A percentile compares a stretch with the other conserved stretches of the same genome.
Evolutionary conservation across 2,797 vertebrate species (phyloP).

Genomic region (Syncerus caffer): DNA sequence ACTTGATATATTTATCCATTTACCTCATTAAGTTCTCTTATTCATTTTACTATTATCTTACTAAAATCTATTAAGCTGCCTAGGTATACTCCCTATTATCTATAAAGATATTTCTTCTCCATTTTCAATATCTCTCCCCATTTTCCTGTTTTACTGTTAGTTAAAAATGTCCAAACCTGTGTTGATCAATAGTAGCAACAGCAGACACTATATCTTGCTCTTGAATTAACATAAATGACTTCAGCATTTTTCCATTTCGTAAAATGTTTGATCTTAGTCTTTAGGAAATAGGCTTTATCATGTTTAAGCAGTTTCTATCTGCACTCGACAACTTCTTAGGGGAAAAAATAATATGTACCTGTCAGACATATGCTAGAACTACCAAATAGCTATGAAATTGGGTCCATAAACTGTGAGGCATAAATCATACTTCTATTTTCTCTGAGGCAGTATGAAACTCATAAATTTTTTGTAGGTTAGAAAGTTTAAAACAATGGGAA

Average conservation of each 20-base stretch:
- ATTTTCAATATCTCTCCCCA: background rate
- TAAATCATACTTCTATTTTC: background rate
- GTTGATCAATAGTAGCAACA: background rate
- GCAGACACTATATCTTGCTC: background rate
- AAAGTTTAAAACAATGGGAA: background rate
- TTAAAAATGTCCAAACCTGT: background rate
- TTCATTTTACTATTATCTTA: conserved; percentile 27
- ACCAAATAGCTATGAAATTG: background rate
- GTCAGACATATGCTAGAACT: background rate
- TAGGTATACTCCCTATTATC: background rate
- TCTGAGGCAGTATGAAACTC: background rate
- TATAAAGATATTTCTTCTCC: conserved; percentile 1
- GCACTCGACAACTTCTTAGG: background rate
- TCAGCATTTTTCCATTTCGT: background rate
- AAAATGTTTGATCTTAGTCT: conserved; percentile 19
- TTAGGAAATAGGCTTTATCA: conserved; percentile 6
- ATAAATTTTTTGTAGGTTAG: background rate
- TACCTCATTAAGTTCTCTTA: background rate
- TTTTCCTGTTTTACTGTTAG: background rate
- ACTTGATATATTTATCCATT: background rate
- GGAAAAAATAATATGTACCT: background rate
- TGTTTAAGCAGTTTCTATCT: conserved; percentile 2
- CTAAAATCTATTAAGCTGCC: background rate
- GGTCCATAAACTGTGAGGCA: background rate
- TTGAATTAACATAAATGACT: background rate